Base-by-base conservation (phyloP, 2,888 invertebrate genomes). In the Ferrisia virgata region DNA sequence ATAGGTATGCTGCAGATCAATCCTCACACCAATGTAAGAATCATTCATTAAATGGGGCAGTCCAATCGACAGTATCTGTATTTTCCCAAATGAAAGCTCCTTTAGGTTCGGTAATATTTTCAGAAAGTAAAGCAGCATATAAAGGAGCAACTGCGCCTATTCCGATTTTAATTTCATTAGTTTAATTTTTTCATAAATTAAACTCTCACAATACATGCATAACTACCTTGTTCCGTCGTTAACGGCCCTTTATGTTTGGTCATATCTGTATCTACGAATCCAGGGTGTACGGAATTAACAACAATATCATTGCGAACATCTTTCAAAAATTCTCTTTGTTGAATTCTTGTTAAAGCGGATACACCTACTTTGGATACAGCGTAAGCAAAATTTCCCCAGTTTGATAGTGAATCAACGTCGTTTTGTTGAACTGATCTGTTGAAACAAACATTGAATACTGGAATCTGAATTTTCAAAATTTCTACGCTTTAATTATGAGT, bases 221-320 rank as follows among this genome's bases (percentile, higher is more conserved):
- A 47, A 15, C 6, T 69, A 87, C 90, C 88, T 88, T 91, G 87
- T 69, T 93, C 92, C n/a, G 91, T 90, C 0, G 90, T 90, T 18
- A 92, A 88, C 0, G 88, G 87, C 0, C 93, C 95, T 87, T 91
- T 91, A 86, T 93, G 92, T 28, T 92, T 92, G 0, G 92, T 90
- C 94, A 95, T 93, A 87, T 95, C 94, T 0, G 95, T 95, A 86
- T 91, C 91, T 0, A 95, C 94, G 88, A 92, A 94, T 0, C 95
- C 95, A 0, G 95, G 95, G 88, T 93, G 93, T 1, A 93, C 93
- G 1, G 92, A 89, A 89, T 94, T 95, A 11, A 94, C 91, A 85
- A 91, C 90, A 84, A 94, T 91, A 86, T 93, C 92, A 88, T 91
- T 90, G 0, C 90, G 87, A 2, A 87, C 85, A 86, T 90, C 89